Conservation (phyloP, 2,797 vertebrate species). For the Falco concolor region DNA sequence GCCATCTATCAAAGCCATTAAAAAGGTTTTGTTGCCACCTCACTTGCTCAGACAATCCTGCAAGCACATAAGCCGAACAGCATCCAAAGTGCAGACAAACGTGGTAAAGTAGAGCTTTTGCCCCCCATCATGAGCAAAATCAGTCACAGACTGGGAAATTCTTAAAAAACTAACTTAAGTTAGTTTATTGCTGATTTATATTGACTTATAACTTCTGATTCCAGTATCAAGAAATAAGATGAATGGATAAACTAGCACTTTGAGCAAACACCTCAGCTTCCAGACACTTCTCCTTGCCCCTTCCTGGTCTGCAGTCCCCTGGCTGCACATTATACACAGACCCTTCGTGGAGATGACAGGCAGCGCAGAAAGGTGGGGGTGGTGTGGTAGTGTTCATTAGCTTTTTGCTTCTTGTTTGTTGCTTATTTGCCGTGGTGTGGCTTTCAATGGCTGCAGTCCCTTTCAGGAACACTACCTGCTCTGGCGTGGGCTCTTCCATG, state of each 20-base stretch:
- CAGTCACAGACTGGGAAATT: neutral
- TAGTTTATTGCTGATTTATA: neutral
- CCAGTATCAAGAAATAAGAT: neutral
- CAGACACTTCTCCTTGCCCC: neutral
- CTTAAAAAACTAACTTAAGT: no score
- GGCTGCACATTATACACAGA: rapidly evolving
- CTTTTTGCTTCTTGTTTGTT: neutral
- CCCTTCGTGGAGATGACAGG: neutral
- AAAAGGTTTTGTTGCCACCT: neutral
- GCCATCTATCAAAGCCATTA: neutral
- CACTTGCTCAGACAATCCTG: neutral
- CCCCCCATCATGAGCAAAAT: neutral
- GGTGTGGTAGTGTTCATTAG: neutral
- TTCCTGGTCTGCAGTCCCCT: neutral
- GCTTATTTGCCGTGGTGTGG: neutral
- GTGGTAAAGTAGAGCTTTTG: neutral
- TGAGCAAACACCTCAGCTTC: neutral
- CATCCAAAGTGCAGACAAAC: neutral
- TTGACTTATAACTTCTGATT: neutral
- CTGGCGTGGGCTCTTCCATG: neutral
- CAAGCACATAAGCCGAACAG: neutral
- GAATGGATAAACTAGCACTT: neutral
- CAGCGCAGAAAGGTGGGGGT: rapidly evolving
- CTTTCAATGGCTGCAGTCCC: neutral
- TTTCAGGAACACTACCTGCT: neutral